Evolutionary conservation across 2,888 invertebrate genomes (phyloP), one percentile per base, ranked within the genome.

Genomic region (Psylliodes chrysocephalus): DNA sequence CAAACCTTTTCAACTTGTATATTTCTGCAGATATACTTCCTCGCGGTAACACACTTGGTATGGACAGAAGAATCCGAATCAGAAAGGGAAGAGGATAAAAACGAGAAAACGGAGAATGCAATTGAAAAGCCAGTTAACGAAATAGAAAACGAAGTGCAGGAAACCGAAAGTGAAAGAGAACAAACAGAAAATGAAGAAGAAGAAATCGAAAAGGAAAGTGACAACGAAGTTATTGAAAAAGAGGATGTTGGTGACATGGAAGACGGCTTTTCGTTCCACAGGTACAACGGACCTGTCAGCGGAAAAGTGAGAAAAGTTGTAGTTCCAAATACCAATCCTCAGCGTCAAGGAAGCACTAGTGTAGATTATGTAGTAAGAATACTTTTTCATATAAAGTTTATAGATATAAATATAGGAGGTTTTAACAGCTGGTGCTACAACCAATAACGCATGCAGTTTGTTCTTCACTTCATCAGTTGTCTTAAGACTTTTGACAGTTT

Each of bases 281-380:
- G 89, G 71, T 91, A 91, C 81, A 87, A 87, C 77, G 91, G 91
- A 6, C 92, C 92, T 15, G 91, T 91, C 19, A 90, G 89, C 75
- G 91, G 91, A 0, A 83, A 86, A 74, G 86, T 88, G 46, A 79
- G 84, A 5, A 84, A 87, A 78, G 84, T 89, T 10, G 79, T 84
- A 70, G 87, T 88, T 0, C 84, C 86, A 8, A 84, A 85, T 3
- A 49, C 63, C 5, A 77, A 83, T 8, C 84, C 85, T 1, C 80
- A 81, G 67, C 84, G 85, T 61, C 84, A 84, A 7, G 85, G 85
- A 68, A 80, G 86, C 77, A 86, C 87, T 78, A 85, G 85, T 54
- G 85, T 89, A 49, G 91, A 91, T 79, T 91, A 89, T 79, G 86
- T 90, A 79, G 88, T 88, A 81, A 83, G 84, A 77, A 60, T 17